phyloP scores from a whole-genome alignment of 2,888 invertebrate genomes.

The Hyposoter dolosus region DNA sequence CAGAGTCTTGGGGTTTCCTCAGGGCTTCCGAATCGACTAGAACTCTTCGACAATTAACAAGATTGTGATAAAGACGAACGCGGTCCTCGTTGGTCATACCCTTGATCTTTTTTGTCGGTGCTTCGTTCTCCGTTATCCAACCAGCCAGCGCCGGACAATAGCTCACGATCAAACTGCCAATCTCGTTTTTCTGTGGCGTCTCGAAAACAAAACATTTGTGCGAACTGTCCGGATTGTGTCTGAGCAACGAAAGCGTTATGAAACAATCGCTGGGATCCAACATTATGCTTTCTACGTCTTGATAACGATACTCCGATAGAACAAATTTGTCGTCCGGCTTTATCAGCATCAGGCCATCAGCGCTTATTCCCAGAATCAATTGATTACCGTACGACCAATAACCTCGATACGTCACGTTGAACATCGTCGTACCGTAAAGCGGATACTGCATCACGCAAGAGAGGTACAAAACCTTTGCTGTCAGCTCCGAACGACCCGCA shows the following conservation, averaged over 20 bases:
- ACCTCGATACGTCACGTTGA: constrained; percentile 96
- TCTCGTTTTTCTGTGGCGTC: constrained; percentile 95
- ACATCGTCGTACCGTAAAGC: constrained; percentile 94
- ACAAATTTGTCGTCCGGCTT: constrained; percentile 97
- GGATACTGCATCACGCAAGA: constrained; percentile 99
- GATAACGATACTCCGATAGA: constrained; percentile 95
- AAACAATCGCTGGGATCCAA: constrained; percentile 97
- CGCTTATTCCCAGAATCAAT: constrained; percentile 93
- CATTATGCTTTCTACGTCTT: constrained; percentile 95
- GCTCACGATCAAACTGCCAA: constrained; percentile 96
- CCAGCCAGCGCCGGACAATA: constrained; percentile 95
- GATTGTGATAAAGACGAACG: constrained; percentile 93
- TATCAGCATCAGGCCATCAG: constrained; percentile 95
- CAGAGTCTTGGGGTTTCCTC: constrained; percentile 92
- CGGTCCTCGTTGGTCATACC: constrained; percentile 95
- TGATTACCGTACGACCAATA: constrained; percentile 95
- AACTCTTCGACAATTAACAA: constrained; percentile 93
- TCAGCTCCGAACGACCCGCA: constrained; percentile 95
- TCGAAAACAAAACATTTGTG: constrained; percentile 97
- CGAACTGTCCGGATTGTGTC: constrained; percentile 88
- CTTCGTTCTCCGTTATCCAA: constrained; percentile 92
- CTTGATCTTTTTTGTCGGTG: constrained; percentile 87
- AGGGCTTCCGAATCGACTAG: constrained; percentile 94
- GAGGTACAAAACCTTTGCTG: constrained; percentile 96
- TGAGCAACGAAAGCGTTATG: constrained; percentile 94